phyloP scores from a whole-genome alignment of 2,888 invertebrate genomes.

The Cheilosia urbana region DNA sequence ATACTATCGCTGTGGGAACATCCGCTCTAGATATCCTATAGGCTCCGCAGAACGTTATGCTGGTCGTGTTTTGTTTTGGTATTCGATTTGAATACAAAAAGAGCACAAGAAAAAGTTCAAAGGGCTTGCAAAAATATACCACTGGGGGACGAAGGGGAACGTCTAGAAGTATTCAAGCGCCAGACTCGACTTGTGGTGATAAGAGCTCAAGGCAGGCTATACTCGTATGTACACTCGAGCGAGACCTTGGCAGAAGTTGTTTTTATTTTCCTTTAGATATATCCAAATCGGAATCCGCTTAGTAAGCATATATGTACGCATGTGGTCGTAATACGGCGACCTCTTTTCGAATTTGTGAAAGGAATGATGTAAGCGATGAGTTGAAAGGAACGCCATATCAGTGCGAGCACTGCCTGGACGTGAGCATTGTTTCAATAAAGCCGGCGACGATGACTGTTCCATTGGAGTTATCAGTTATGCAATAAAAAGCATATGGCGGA shows the following conservation, averaged over 20 bases:
- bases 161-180: constrained; percentile 55
- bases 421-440: constrained; percentile 16
- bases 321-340: constrained; percentile 10
- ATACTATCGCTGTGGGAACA: constrained; percentile 68
- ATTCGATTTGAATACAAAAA: constrained; percentile 2
- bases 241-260: constrained; percentile 54
- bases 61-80: constrained; percentile 24
- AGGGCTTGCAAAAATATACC: constrained; percentile 33
- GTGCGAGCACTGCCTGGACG: constrained; percentile 18
- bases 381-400: constrained; percentile 12
- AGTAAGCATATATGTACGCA: neutral
- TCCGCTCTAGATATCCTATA: constrained; percentile 65
- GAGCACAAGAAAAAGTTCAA: constrained; percentile 12
- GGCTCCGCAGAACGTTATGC: constrained; percentile 16
- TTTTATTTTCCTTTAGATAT: constrained; percentile 30
- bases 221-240: constrained; percentile 25
- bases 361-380: constrained; percentile 48
- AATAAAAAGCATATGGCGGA: constrained; percentile 18
- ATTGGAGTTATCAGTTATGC: neutral
- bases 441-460: constrained; percentile 10
- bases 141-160: neutral
- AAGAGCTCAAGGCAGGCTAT: constrained; percentile 39
- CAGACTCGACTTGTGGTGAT: constrained; percentile 47
- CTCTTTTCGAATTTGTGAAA: constrained; percentile 46
- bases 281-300: constrained; percentile 37